Percentiles rank a stretch among this genome's conserved stretches.
Evolutionary conservation across 1,140 invertebrate species (phyloP).

Genomic region (Geopemphigus sp.): DNA sequence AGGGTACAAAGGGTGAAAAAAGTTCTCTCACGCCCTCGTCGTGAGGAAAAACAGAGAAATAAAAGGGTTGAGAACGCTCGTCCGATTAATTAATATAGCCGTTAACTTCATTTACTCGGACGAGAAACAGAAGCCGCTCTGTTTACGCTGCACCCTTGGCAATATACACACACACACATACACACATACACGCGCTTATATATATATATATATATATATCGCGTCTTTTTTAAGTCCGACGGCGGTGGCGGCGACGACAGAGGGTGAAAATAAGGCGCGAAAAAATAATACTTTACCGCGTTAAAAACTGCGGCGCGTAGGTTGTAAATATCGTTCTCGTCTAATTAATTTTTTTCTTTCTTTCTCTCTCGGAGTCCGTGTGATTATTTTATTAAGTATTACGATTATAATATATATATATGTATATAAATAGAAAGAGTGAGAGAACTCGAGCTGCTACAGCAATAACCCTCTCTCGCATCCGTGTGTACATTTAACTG

Average conservation of each 20-base stretch:
- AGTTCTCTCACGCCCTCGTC: conserved; percentile 30
- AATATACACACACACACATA: background rate
- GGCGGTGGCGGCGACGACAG: background rate
- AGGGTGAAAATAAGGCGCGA: background rate
- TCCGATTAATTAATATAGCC: conserved; percentile 49
- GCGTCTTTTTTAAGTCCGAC: conserved; percentile 13
- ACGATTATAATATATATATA: background rate
- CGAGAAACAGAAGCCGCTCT: conserved; percentile 24
- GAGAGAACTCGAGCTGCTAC: too few species aligned
- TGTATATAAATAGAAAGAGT: too few species aligned
- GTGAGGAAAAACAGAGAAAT: conserved; percentile 18
- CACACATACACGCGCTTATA: background rate
- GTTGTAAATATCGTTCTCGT: conserved; percentile 41
- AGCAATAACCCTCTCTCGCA: too few species aligned
- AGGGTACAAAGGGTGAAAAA: background rate
- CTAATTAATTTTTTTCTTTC: conserved; percentile 37
- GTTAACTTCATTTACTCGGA: conserved; percentile 35
- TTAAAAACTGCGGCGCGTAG: background rate
- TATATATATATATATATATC: background rate
- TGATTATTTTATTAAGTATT: background rate
- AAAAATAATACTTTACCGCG: conserved; percentile 31
- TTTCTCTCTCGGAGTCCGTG: background rate
- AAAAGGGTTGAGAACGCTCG: conserved; percentile 40
- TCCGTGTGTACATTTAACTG: too few species aligned
- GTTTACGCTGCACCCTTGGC: background rate